phyloP scores from a whole-genome alignment of 2,113 vertebrate species.

The Mastomys coucha region DNA sequence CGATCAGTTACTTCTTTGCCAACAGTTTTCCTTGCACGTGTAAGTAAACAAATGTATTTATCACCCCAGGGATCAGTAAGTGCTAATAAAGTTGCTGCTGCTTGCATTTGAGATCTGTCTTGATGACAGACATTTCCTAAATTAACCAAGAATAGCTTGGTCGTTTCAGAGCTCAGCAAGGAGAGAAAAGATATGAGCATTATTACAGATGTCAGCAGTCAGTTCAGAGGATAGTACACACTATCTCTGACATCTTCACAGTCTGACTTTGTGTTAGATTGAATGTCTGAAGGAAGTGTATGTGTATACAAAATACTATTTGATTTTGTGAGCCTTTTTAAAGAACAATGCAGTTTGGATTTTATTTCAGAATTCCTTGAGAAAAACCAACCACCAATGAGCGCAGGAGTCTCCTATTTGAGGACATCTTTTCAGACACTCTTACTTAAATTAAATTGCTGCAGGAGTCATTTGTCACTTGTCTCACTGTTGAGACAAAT shows the following conservation, averaged over 20 bases:
- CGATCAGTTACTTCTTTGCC: conserved; percentile 81
- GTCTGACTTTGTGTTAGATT: neutral
- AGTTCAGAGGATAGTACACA: neutral
- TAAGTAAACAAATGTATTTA: conserved; percentile 87
- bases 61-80: conserved; percentile 85
- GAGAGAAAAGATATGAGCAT: conserved; percentile 8
- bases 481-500: neutral
- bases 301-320: neutral
- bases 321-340: neutral
- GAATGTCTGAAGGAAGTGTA: neutral
- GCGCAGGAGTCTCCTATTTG: neutral
- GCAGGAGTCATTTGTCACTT: neutral
- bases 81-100: conserved; percentile 86
- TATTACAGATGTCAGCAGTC: conserved; percentile 4
- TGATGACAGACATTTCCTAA: conserved; percentile 68
- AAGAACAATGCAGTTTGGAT: conserved; percentile 11
- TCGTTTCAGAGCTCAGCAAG: conserved; percentile 63
- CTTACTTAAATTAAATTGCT: conserved; percentile 12
- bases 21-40: conserved; percentile 76
- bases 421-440: neutral
- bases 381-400: neutral
- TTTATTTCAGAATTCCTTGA: conserved; percentile 46
- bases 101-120: conserved; percentile 83
- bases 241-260: neutral
- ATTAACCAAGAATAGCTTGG: conserved; percentile 59